phyloP scores from a whole-genome alignment of 2,888 invertebrate genomes.

The Oasisia sp. region DNA sequence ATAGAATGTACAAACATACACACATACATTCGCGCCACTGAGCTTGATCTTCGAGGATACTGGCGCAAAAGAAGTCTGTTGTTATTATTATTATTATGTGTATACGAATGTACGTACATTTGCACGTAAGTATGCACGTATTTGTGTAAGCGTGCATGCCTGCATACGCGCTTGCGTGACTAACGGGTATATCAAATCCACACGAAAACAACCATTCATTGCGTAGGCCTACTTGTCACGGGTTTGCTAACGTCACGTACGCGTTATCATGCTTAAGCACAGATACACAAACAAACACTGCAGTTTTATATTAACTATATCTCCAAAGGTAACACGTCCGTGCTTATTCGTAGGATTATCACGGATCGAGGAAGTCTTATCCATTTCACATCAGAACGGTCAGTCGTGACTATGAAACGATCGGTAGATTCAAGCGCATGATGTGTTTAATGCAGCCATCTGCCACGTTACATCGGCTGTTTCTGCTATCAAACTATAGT shows the following conservation, averaged over 20 bases:
- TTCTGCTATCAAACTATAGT: neutral
- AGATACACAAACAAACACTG: neutral
- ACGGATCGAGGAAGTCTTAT: neutral
- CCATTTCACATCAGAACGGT: neutral
- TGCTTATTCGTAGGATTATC: neutral
- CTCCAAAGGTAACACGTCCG: neutral
- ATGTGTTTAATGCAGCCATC: neutral
- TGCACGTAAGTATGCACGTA: neutral
- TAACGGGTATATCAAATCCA: too few relatives aligned
- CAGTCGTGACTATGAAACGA: neutral
- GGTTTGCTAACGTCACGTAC: neutral
- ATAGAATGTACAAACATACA: too few relatives aligned
- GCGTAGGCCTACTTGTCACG: neutral
- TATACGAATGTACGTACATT: neutral
- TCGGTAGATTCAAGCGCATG: neutral
- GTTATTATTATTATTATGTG: too few relatives aligned
- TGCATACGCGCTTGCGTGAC: neutral
- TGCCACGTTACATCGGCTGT: neutral
- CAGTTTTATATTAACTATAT: neutral
- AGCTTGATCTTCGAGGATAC: too few relatives aligned
- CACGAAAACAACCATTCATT: neutral
- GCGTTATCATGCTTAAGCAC: neutral
- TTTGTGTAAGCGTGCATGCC: neutral
- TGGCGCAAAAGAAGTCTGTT: too few relatives aligned
- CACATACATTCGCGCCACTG: too few relatives aligned